Evolutionary conservation across 2,888 invertebrate species (phyloP).

Genomic region (Tachina grossa): DNA sequence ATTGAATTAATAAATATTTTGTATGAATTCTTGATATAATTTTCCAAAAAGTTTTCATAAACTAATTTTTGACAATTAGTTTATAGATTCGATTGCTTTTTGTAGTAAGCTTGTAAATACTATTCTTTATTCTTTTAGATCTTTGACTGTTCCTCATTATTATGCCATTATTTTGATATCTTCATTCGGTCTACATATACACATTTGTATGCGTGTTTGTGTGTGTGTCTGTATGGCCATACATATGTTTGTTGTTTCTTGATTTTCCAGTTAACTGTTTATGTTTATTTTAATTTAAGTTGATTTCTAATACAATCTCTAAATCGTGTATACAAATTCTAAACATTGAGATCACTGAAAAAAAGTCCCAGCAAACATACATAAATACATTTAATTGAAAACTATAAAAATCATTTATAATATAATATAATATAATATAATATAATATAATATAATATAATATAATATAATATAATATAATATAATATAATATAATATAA

Average conservation of each 20-base stretch:
- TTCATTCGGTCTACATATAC: not conserved
- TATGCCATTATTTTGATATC: not conserved
- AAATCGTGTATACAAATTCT: constrained; percentile 54
- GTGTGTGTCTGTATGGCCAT: not conserved
- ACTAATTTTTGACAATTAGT: too few relatives aligned
- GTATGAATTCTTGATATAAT: too few relatives aligned
- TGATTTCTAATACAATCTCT: constrained; percentile 48
- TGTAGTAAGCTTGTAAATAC: too few relatives aligned
- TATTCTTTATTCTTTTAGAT: not conserved
- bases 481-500: too few relatives aligned
- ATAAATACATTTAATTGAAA: not conserved
- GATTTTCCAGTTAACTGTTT: constrained; percentile 29
- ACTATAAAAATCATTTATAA: not conserved
- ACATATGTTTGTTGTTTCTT: constrained; percentile 10
- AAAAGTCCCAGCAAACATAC: not conserved
- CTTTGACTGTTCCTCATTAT: too few relatives aligned
- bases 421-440: too few relatives aligned
- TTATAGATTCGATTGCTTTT: not conserved
- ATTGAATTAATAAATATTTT: too few relatives aligned
- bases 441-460: too few relatives aligned
- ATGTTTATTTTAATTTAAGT: constrained; percentile 45
- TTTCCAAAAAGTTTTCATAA: too few relatives aligned
- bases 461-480: too few relatives aligned
- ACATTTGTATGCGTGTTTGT: not conserved
- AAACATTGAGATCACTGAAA: constrained; percentile 17